Conservation (phyloP, 2,888 invertebrate genomes). For the Dicranocentrus wangi region DNA sequence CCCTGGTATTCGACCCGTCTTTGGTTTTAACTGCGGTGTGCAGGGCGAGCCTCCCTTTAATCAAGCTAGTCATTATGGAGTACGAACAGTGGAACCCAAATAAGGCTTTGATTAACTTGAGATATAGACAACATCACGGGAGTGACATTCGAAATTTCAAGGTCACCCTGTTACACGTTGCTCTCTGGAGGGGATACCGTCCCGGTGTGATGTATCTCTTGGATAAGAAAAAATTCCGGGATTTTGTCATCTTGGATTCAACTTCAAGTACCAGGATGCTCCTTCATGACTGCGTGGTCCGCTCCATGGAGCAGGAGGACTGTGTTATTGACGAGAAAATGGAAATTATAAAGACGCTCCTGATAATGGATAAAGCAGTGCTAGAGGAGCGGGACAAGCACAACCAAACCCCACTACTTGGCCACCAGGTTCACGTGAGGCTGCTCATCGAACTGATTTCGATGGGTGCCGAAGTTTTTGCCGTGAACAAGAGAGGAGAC, state of each 20-base stretch:
- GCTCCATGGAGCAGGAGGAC: not conserved
- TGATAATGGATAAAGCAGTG: not conserved
- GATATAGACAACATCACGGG: too few species aligned
- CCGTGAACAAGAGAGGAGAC: not conserved
- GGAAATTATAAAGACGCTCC: not conserved
- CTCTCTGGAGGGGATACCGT: not conserved
- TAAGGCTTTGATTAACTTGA: too few species aligned
- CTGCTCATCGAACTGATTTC: not conserved
- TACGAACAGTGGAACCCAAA: too few species aligned
- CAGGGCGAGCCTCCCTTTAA: too few species aligned
- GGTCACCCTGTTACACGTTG: constrained; percentile 1
- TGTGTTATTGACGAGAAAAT: not conserved
- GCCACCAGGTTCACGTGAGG: not conserved
- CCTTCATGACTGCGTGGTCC: not conserved
- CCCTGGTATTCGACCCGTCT: too few species aligned
- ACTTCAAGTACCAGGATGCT: not conserved
- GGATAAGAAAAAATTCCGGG: not conserved
- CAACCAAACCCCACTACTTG: not conserved
- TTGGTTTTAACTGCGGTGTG: too few species aligned
- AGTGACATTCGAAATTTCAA: too few species aligned
- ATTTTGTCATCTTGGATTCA: not conserved
- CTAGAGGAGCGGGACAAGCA: not conserved
- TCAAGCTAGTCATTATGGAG: too few species aligned
- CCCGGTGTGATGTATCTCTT: not conserved
- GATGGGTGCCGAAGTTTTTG: not conserved